Conservation (phyloP, 2,113 vertebrate genomes). For the Chrysochloris asiatica region DNA sequence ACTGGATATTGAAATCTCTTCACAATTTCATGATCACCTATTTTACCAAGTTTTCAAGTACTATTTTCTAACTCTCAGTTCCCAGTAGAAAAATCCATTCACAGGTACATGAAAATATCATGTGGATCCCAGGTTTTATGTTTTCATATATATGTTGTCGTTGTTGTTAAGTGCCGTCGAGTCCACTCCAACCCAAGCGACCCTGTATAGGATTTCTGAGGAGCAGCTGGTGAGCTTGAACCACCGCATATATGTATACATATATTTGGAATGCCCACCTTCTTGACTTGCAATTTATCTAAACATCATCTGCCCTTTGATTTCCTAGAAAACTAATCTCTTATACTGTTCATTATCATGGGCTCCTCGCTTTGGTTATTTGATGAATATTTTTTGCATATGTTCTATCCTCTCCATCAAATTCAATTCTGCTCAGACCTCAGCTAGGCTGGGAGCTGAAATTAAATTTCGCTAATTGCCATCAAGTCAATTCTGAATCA, state of each 20-base stretch:
- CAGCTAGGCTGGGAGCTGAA: not conserved
- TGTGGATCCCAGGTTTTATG: not conserved
- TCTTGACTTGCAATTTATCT: not conserved
- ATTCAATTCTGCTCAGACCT: not conserved
- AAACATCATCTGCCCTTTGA: not conserved
- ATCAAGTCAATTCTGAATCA: not conserved
- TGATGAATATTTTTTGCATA: not conserved
- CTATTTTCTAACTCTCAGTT: not conserved
- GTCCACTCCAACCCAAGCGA: too few species aligned
- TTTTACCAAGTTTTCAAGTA: not conserved
- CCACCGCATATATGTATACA: not conserved
- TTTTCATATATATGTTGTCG: not conserved
- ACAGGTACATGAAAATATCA: not conserved
- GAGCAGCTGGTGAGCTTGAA: too few species aligned
- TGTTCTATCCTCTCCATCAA: not conserved
- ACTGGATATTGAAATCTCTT: not conserved
- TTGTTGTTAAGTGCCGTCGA: too few species aligned
- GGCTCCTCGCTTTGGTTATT: not conserved
- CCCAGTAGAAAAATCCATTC: constrained; percentile 25
- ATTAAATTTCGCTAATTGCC: not conserved
- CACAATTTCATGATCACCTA: not conserved
- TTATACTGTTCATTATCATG: not conserved
- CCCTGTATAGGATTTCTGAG: too few species aligned
- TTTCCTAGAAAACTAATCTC: not conserved
- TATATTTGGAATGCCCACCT: not conserved